phyloP scores from a whole-genome alignment of 2,113 vertebrate genomes.

The Chlorodrepanis virens region DNA sequence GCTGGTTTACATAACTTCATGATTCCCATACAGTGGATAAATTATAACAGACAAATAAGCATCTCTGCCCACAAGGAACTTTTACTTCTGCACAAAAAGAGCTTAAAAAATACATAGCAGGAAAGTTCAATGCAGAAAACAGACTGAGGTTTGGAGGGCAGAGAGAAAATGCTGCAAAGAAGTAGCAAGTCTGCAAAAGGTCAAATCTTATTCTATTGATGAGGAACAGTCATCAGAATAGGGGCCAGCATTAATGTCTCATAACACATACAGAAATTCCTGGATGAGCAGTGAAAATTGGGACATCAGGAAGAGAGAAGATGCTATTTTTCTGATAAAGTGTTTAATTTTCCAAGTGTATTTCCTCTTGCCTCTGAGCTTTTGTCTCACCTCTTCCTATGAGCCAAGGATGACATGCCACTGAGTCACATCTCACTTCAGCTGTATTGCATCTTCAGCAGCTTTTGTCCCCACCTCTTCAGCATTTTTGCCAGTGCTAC shows the following conservation, averaged over 20 bases:
- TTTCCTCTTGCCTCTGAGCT: not conserved
- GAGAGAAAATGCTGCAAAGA: not conserved
- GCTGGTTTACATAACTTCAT: slow-evolving; percentile 20
- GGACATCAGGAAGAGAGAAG: not conserved
- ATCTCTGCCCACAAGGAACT: slow-evolving; percentile 42
- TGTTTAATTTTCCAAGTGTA: not conserved
- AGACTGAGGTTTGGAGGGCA: not conserved
- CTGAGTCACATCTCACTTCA: not conserved
- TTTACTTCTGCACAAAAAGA: slow-evolving; percentile 18
- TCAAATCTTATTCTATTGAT: not conserved
- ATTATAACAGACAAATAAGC: slow-evolving; percentile 52
- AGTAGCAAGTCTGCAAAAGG: not conserved
- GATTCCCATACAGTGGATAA: slow-evolving; percentile 6
- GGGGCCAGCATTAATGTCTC: not conserved
- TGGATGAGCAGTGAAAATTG: not conserved
- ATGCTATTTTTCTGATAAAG: not conserved
- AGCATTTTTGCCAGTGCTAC: not conserved
- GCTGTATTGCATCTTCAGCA: not conserved
- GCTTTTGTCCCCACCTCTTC: not conserved
- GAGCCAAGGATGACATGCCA: not conserved
- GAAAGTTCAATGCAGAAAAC: not conserved
- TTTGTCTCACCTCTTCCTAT: not conserved
- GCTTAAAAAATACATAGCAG: not conserved
- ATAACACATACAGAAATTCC: not conserved
- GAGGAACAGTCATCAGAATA: not conserved